Base-by-base conservation (phyloP, 2,797 vertebrate genomes). In the Falco cherrug region DNA sequence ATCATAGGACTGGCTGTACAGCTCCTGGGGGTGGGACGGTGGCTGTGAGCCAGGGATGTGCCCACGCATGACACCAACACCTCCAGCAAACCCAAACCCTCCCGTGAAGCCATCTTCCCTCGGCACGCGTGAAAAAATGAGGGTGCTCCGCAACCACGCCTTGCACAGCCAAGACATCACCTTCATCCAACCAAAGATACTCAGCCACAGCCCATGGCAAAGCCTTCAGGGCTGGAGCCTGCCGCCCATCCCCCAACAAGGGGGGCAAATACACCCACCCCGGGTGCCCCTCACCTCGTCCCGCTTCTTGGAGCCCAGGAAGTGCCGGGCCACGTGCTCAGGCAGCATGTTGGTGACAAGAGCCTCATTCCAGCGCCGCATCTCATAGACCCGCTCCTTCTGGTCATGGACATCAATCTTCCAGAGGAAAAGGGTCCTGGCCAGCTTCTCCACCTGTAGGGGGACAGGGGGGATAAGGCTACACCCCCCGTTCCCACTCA, bases 331-430 rank as follows among this genome's bases (percentile, higher is more conserved):
- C 50, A 98, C 98, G 0, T 98, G 98, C 64, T 99, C 99, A 0
- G 99, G 99, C 91, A 99, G 96, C 99, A 99, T 99, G 97, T 99
- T 99, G 90, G 98, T 99, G 95, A 99, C 99, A 31, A 99, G 97
- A 4, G 99, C 99, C 92, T 99, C 99, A 0, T 99, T 99, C 98
- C 99, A 99, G 35, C 99, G 99, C 43, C 99, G 98, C 99, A 99
- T 99, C 97, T 99, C 99, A 2, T 98, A 99, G 43, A 99, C 99
- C 21, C 98, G 98, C 96, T 99, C 99, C 97, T 99, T 99, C 98
- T 99, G 99, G 82, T 99, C 98, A 0, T 99, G 98, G 37, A 99
- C 99, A 13, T 99, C 99, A 0, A 99, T 98, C 96, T 99, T 99
- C 99, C 99, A 99, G 83, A 99, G 93, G 96, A 99, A 99, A 68